Conservation (phyloP, 2,797 vertebrate genomes). For the Molossus alvarezi region DNA sequence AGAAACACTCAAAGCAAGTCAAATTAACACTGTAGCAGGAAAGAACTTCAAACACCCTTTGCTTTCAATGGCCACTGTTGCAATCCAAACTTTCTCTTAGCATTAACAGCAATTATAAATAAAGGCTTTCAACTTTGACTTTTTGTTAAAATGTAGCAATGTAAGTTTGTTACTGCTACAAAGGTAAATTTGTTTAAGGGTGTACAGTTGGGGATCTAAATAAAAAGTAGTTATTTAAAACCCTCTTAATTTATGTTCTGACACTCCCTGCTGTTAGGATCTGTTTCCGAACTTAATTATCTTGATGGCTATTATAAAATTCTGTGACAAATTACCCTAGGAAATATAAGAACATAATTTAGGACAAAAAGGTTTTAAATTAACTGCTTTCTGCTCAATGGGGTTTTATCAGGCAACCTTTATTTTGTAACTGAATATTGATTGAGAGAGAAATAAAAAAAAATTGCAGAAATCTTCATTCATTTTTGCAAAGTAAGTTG, state of each 20-base stretch:
- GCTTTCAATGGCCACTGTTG: constrained; percentile 62
- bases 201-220: constrained; percentile 79
- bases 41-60: constrained; percentile 67
- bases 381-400: constrained; percentile 64
- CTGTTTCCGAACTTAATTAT: constrained; percentile 82
- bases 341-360: constrained; percentile 77
- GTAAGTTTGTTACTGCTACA: constrained; percentile 63
- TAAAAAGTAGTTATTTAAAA: constrained; percentile 83
- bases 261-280: constrained; percentile 68
- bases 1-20: constrained; percentile 72
- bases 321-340: constrained; percentile 74
- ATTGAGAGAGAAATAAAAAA: constrained; percentile 53
- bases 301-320: constrained; percentile 77
- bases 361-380: constrained; percentile 75
- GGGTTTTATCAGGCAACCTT: neutral
- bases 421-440: constrained; percentile 48
- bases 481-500: neutral
- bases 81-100: constrained; percentile 79
- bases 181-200: constrained; percentile 84
- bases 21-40: constrained; percentile 79
- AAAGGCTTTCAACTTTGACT: constrained; percentile 75
- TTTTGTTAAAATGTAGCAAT: constrained; percentile 78
- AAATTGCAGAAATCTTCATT: constrained; percentile 30
- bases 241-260: constrained; percentile 82
- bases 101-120: constrained; percentile 81